A percentile compares a stretch with the other conserved stretches of the same genome.
phyloP scores from a whole-genome alignment of 2,888 invertebrate genomes.

The Pachycephus smyrnensis region DNA sequence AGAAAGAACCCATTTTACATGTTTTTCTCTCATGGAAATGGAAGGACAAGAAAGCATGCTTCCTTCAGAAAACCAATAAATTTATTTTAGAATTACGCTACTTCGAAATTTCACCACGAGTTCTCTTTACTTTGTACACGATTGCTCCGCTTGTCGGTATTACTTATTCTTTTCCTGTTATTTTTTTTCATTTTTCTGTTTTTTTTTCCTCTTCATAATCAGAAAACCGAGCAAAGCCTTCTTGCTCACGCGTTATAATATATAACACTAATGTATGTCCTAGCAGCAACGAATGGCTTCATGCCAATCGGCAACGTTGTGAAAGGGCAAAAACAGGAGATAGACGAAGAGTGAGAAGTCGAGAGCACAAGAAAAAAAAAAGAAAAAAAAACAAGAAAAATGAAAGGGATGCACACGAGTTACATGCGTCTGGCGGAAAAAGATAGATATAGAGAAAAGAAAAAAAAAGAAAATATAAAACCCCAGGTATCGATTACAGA shows the following conservation, averaged over 20 bases:
- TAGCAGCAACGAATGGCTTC: constrained; percentile 15
- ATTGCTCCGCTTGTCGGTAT: not conserved
- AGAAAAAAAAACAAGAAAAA: not conserved
- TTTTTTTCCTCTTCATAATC: not conserved
- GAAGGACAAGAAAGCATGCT: not conserved
- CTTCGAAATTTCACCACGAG: not conserved
- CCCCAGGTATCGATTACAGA: constrained; percentile 54
- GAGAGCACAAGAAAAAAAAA: not conserved
- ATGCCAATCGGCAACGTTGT: constrained; percentile 14
- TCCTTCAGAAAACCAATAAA: not conserved
- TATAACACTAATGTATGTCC: not conserved
- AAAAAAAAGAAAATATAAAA: constrained; percentile 60
- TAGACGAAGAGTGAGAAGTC: not conserved
- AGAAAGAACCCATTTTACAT: not conserved
- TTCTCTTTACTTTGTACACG: not conserved
- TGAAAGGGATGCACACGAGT: not conserved
- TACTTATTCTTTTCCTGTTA: not conserved
- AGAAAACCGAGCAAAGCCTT: not conserved
- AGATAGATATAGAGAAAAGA: not conserved
- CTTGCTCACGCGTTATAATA: not conserved
- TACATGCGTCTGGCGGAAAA: not conserved
- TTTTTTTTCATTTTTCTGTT: not conserved
- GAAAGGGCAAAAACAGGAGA: not conserved
- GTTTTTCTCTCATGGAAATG: not conserved
- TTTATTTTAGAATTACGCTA: not conserved